These are phyloP conservation scores for Oenanthe oenanthe DNA, from an alignment of 2,113 vertebrate genomes.

Conservation along the genomic window DNA sequence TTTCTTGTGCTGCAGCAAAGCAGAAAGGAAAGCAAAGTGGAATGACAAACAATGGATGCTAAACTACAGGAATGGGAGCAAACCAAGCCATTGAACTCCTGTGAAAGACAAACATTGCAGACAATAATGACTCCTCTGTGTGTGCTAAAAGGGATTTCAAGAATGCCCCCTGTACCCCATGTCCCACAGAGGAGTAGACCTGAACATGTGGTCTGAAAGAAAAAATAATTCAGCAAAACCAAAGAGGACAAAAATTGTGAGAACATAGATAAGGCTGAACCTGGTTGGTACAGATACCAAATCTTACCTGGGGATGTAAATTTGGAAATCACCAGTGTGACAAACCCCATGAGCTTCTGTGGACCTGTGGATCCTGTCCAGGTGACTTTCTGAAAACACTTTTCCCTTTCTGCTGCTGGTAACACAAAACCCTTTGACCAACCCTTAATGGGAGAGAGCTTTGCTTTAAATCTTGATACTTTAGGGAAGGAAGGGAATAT, in stretches of 20 bases:
- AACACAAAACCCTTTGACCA: not conserved
- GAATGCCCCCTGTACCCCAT: rapidly evolving
- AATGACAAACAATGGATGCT: not conserved
- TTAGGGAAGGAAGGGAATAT: not conserved
- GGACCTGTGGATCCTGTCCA: not conserved
- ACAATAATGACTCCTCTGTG: not conserved
- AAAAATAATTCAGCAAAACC: not conserved
- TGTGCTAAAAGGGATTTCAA: not conserved
- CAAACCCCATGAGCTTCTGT: not conserved
- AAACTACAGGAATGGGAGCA: not conserved
- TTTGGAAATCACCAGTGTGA: not conserved
- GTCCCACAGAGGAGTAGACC: not conserved
- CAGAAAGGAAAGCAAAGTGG: not conserved
- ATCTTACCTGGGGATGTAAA: not conserved
- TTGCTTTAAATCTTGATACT: not conserved
- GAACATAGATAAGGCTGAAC: not conserved
- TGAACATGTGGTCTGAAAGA: not conserved
- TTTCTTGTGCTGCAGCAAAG: not conserved
- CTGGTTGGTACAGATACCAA: not conserved
- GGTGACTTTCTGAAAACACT: not conserved
- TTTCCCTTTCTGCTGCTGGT: not conserved
- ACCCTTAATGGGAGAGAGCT: not conserved
- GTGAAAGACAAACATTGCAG: not conserved
- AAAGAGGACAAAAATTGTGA: not conserved
- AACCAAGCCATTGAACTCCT: rapidly evolving